Percentiles rank a stretch among this genome's conserved stretches.
phyloP scores from a whole-genome alignment of 1,140 invertebrate genomes.

The Polypedilum vanderplanki region DNA sequence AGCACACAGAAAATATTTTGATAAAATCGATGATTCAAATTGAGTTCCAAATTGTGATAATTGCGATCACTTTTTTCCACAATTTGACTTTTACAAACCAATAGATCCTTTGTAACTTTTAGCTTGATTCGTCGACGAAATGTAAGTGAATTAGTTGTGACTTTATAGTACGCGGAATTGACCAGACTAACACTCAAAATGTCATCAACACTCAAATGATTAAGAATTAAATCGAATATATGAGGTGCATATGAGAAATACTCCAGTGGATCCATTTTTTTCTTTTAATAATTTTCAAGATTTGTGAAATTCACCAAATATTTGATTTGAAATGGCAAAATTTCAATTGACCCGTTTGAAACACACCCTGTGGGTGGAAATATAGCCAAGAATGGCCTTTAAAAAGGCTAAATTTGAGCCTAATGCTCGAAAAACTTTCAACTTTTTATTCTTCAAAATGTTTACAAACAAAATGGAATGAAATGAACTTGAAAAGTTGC shows the following conservation, averaged over 20 bases:
- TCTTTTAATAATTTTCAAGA: not conserved
- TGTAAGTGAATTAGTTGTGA: not conserved
- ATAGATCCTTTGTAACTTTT: not conserved
- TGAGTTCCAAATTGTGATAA: not conserved
- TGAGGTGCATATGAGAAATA: not conserved
- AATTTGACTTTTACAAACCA: not conserved
- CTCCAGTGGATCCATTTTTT: not conserved
- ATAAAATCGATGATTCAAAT: conserved; percentile 7
- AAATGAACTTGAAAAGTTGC: not conserved
- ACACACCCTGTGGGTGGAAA: no score
- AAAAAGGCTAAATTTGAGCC: no score
- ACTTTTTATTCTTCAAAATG: not conserved
- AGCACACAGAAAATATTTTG: not conserved
- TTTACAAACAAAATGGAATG: not conserved
- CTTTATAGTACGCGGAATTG: not conserved
- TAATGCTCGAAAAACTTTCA: no score
- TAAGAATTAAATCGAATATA: not conserved
- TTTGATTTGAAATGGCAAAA: no score
- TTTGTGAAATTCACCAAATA: no score
- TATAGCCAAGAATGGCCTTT: no score
- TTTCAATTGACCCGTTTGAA: not conserved
- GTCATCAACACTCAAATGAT: not conserved
- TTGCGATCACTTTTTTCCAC: not conserved
- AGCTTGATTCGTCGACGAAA: not conserved
- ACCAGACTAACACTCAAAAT: not conserved